These are phyloP conservation scores for Setipinna tenuifilis DNA, from an alignment of 2,797 vertebrate genomes.

Conservation along the genomic window DNA sequence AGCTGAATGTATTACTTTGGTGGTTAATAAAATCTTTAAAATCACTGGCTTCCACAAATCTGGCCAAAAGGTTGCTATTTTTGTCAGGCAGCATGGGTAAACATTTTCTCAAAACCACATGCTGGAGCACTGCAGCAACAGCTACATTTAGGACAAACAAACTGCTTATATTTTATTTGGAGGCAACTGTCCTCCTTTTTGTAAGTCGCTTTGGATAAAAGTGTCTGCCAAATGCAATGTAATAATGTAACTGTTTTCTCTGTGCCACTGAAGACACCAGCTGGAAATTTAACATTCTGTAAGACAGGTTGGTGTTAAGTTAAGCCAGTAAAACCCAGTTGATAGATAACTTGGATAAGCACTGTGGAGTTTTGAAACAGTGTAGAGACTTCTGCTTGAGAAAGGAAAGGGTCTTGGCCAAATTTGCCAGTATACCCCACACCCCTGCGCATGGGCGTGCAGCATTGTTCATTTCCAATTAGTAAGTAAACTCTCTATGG, in stretches of 20 bases:
- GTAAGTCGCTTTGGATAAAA: no score
- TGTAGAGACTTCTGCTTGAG: slow-evolving; percentile 47
- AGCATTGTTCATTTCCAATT: slow-evolving; percentile 70
- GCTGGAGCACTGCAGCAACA: background rate
- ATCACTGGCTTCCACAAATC: background rate
- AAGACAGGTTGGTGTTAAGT: slow-evolving; percentile 60
- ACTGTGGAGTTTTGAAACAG: slow-evolving; percentile 53
- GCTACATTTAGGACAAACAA: slow-evolving; percentile 5
- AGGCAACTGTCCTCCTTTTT: background rate
- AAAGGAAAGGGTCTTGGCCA: slow-evolving; percentile 56
- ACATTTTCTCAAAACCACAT: background rate
- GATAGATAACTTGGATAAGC: slow-evolving; percentile 42
- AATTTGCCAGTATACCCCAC: slow-evolving; percentile 57
- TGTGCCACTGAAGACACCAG: background rate
- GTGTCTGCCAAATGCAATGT: no score
- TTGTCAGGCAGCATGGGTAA: background rate
- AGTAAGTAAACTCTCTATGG: slow-evolving; percentile 68
- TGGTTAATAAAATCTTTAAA: slow-evolving; percentile 25
- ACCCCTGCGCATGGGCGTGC: slow-evolving; percentile 61
- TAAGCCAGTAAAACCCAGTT: slow-evolving; percentile 38
- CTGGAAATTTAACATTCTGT: slow-evolving; percentile 32
- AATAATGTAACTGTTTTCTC: no score
- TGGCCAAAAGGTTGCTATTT: background rate
- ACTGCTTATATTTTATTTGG: background rate
- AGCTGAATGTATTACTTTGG: slow-evolving; percentile 15